Evolutionary conservation across 1,140 invertebrate genomes (phyloP).

Genomic region (Thalassaphorura encarpata): DNA sequence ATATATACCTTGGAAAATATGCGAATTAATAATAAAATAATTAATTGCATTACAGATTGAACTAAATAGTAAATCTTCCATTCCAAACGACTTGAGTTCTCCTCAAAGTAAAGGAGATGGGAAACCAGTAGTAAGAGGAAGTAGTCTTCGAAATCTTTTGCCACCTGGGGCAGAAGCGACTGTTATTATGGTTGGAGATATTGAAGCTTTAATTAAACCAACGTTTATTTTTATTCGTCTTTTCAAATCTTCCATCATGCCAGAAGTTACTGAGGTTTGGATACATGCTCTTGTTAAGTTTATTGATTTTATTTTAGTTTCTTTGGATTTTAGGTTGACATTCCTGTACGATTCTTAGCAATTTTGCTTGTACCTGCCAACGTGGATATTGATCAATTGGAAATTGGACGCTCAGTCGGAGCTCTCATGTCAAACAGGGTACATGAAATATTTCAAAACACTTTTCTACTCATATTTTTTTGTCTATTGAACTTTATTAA

Average conservation of each 20-base stretch:
- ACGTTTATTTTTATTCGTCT: conserved; percentile 85
- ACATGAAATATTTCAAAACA: too few relatives aligned
- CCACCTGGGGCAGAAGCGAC: conserved; percentile 69
- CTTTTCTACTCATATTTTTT: too few relatives aligned
- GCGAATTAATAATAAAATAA: too few relatives aligned
- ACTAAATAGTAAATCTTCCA: background rate
- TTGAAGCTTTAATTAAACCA: conserved; percentile 77
- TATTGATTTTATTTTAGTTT: background rate
- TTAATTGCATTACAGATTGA: background rate
- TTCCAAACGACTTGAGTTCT: too few relatives aligned
- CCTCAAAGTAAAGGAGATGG: background rate
- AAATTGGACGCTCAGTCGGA: conserved; percentile 87
- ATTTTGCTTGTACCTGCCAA: conserved; percentile 74
- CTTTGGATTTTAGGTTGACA: conserved; percentile 42
- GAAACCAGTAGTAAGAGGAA: background rate
- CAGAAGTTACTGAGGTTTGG: conserved; percentile 68
- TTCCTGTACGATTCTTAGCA: conserved; percentile 88
- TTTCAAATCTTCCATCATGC: conserved; percentile 69
- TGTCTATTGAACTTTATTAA: too few relatives aligned
- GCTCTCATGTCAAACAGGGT: conserved; percentile 88
- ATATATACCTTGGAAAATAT: too few relatives aligned
- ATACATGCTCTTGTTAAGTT: background rate
- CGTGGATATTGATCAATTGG: conserved; percentile 78
- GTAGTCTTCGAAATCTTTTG: background rate
- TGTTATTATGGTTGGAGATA: conserved; percentile 72